A percentile compares a stretch with the other conserved stretches of the same genome.
Evolutionary conservation across 2,113 vertebrate species (phyloP).

Genomic region (Brienomyrus brachyistius): DNA sequence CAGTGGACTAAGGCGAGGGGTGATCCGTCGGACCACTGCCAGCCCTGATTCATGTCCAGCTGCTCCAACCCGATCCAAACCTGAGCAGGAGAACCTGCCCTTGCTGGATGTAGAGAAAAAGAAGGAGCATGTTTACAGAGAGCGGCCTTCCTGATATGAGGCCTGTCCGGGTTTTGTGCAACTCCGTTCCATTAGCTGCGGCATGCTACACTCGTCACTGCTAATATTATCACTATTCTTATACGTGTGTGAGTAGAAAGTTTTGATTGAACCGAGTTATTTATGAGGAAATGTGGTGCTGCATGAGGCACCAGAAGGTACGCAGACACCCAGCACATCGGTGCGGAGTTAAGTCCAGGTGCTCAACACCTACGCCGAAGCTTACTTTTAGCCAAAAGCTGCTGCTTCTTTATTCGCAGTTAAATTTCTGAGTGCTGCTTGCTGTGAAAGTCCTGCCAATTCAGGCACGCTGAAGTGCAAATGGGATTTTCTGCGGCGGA

Average conservation of each 20-base stretch:
- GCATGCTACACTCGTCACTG: neutral
- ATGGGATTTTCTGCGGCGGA: neutral
- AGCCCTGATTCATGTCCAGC: slow-evolving; percentile 75
- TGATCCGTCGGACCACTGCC: slow-evolving; percentile 91
- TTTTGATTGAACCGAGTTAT: neutral
- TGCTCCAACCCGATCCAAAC: slow-evolving; percentile 95
- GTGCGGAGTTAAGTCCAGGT: neutral
- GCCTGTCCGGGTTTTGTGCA: neutral
- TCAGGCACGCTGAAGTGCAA: neutral
- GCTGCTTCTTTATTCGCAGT: neutral
- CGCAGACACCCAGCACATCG: neutral
- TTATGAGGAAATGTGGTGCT: neutral
- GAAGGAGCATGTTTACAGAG: neutral
- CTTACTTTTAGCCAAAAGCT: neutral
- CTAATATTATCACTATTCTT: neutral
- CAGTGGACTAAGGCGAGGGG: slow-evolving; percentile 74
- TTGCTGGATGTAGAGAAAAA: neutral
- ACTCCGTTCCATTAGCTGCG: no score
- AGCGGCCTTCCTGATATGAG: neutral
- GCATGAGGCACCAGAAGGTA: neutral
- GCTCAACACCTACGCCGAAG: neutral
- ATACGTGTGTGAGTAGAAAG: neutral
- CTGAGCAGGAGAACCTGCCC: slow-evolving; percentile 41
- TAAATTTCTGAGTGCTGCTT: neutral
- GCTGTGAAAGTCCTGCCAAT: neutral